A percentile compares a stretch with the other conserved stretches of the same genome.
phyloP scores from a whole-genome alignment of 2,797 vertebrate genomes.

The Tapirus indicus region DNA sequence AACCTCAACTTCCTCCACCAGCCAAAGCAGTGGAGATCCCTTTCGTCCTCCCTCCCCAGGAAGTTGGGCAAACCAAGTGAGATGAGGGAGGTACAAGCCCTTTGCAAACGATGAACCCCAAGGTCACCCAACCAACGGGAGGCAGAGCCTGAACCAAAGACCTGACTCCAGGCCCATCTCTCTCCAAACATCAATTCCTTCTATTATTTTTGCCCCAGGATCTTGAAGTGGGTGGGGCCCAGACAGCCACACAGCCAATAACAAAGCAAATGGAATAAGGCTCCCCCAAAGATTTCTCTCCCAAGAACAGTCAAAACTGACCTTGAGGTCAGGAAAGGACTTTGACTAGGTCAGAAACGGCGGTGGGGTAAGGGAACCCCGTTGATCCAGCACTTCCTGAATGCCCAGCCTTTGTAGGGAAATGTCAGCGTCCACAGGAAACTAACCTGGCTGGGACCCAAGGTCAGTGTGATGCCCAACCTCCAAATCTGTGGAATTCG shows the following conservation, averaged over 20 bases:
- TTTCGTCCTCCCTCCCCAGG: background rate
- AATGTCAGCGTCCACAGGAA: background rate
- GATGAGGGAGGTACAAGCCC: background rate
- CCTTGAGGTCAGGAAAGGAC: conserved; percentile 44
- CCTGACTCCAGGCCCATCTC: background rate
- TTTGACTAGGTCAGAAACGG: background rate
- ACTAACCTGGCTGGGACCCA: background rate
- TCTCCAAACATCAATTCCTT: background rate
- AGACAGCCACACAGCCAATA: background rate
- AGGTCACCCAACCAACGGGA: background rate
- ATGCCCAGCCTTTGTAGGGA: background rate
- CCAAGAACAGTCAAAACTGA: conserved; percentile 5
- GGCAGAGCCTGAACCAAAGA: background rate
- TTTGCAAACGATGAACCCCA: background rate
- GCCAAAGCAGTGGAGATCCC: background rate
- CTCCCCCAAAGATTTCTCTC: background rate
- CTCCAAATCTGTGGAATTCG: background rate
- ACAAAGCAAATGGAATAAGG: background rate
- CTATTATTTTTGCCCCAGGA: background rate
- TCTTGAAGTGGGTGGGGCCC: background rate
- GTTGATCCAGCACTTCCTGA: background rate
- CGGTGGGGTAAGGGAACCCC: background rate
- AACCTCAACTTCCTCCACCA: background rate
- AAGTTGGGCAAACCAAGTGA: background rate
- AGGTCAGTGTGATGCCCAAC: background rate